Conservation (phyloP, 1,140 invertebrate species). For the Parasteatoda tepidariorum region DNA sequence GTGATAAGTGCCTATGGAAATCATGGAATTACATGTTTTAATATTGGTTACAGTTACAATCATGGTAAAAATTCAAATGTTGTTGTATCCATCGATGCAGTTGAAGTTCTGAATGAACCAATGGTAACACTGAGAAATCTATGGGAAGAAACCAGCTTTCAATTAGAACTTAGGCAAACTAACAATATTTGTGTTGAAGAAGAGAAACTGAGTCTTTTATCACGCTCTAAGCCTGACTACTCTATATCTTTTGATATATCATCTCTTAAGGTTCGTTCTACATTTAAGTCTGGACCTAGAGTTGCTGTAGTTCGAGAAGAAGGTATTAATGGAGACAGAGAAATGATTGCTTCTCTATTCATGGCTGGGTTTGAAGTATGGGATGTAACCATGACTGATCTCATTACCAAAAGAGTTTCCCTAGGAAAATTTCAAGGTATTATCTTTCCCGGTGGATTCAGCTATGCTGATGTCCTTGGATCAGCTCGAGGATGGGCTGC, state of each 20-base stretch:
- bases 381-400: constrained; percentile 92
- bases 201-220: constrained; percentile 71
- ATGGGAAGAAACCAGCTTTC: constrained; percentile 97
- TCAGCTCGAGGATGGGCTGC: constrained; percentile 98
- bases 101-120: constrained; percentile 74
- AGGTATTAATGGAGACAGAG: constrained; percentile 95
- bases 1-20: constrained; percentile 75
- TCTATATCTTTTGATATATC: constrained; percentile 79
- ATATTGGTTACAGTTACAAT: constrained; percentile 75
- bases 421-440: constrained; percentile 87
- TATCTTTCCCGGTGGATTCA: constrained; percentile 97
- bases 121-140: constrained; percentile 79
- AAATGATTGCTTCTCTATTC: constrained; percentile 95
- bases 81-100: neutral
- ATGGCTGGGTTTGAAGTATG: constrained; percentile 91
- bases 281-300: constrained; percentile 69
- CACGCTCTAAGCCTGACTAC: constrained; percentile 67
- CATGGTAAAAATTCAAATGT: constrained; percentile 28
- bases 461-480: constrained; percentile 96
- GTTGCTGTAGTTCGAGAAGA: constrained; percentile 92
- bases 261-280: neutral
- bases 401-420: constrained; percentile 76
- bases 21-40: constrained; percentile 75
- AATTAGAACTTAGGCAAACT: constrained; percentile 84
- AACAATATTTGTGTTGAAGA: constrained; percentile 81